phyloP scores from a whole-genome alignment of 2,888 invertebrate genomes.

The Saturnia japonica region DNA sequence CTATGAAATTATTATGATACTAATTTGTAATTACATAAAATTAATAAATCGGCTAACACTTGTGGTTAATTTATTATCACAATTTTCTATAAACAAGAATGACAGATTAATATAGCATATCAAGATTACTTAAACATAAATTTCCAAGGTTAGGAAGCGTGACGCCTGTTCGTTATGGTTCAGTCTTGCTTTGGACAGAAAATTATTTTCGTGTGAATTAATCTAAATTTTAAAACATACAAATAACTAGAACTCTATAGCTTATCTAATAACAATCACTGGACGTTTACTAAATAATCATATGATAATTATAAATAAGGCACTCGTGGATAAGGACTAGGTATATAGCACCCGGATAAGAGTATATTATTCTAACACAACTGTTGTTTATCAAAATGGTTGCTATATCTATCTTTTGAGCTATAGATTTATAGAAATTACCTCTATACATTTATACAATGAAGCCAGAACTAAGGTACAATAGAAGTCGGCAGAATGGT shows the following conservation, averaged over 20 bases:
- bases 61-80: neutral
- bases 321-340: slow-evolving; percentile 65
- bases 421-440: neutral
- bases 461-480: neutral
- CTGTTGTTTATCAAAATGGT: neutral
- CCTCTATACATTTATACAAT: neutral
- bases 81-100: neutral
- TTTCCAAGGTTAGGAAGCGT: neutral
- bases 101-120: neutral
- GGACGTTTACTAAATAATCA: slow-evolving; percentile 24
- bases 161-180: slow-evolving; percentile 21
- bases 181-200: slow-evolving; percentile 35
- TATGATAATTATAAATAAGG: slow-evolving; percentile 47
- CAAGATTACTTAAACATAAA: neutral
- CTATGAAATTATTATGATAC: too few species aligned
- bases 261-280: slow-evolving; percentile 25
- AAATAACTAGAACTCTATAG: slow-evolving; percentile 33
- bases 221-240: slow-evolving; percentile 20
- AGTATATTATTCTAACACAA: neutral
- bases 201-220: slow-evolving; percentile 22
- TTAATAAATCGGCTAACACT: neutral
- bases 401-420: neutral
- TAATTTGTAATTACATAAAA: neutral
- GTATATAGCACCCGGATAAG: slow-evolving; percentile 44
- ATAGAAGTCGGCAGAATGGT: neutral